Conservation (phyloP, 2,888 invertebrate species). For the Oscheius onirici region DNA sequence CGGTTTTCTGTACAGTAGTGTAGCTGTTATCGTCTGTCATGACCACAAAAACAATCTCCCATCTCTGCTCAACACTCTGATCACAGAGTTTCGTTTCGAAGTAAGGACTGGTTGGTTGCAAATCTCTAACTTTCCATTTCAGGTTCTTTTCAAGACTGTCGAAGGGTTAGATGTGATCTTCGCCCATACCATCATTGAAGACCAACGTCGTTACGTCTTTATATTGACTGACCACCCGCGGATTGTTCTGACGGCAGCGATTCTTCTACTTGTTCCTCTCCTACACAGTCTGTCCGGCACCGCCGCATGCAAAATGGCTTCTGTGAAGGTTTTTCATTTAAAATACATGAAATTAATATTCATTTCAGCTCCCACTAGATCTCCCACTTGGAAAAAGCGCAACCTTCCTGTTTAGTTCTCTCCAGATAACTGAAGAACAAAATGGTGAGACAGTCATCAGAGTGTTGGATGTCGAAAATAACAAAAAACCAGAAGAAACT, state of each 20-base stretch:
- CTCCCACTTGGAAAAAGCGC: no score
- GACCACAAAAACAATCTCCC: not conserved
- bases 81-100: not conserved
- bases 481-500: no score
- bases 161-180: constrained; percentile 5
- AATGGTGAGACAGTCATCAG: no score
- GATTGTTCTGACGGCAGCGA: not conserved
- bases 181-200: constrained; percentile 4
- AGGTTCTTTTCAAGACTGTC: constrained; percentile 5
- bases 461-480: no score
- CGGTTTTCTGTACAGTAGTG: constrained; percentile 7
- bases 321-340: no score
- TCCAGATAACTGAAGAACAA: no score
- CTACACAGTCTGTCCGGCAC: not conserved
- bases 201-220: constrained; percentile 4
- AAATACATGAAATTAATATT: no score
- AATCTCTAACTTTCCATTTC: not conserved
- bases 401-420: no score
- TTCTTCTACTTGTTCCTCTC: not conserved
- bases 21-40: not conserved
- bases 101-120: not conserved
- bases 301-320: no score
- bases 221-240: not conserved
- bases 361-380: no score
- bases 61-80: not conserved